A percentile compares a stretch with the other conserved stretches of the same genome.
These are phyloP conservation scores for Hedya salicella DNA, from an alignment of 2,888 invertebrate species.

Conservation along the genomic window DNA sequence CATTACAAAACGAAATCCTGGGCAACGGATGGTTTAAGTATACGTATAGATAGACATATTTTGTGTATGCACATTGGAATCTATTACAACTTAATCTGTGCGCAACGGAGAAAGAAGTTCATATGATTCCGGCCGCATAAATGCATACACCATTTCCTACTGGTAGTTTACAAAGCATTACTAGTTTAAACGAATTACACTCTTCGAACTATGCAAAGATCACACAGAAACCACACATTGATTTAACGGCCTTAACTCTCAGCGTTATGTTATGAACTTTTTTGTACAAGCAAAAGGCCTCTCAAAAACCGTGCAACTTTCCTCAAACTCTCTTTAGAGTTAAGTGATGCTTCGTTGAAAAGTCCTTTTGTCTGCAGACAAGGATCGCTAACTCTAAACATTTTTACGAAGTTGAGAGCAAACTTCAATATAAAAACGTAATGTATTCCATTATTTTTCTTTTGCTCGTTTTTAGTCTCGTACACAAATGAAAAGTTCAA, in stretches of 20 bases:
- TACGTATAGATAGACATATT: no score
- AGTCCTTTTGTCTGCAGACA: slow-evolving; percentile 9
- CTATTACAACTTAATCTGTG: no score
- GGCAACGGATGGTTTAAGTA: no score
- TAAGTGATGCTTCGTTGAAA: slow-evolving; percentile 1
- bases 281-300: neutral
- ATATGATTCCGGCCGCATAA: no score
- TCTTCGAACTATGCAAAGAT: neutral
- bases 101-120: no score
- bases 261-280: neutral
- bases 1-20: no score
- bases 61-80: no score
- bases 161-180: no score
- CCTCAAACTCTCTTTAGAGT: slow-evolving; percentile 9
- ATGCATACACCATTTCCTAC: no score
- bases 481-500: neutral
- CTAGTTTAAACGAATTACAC: no score
- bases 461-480: neutral
- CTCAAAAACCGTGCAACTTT: neutral
- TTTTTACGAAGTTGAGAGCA: slow-evolving; percentile 13
- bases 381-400: slow-evolving; percentile 14
- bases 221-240: neutral
- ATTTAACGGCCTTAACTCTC: neutral
- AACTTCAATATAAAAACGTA: slow-evolving; percentile 10
- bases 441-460: slow-evolving; percentile 15